These are phyloP conservation scores for Nicator chloris DNA, from an alignment of 2,113 vertebrate genomes.

Conservation along the genomic window DNA sequence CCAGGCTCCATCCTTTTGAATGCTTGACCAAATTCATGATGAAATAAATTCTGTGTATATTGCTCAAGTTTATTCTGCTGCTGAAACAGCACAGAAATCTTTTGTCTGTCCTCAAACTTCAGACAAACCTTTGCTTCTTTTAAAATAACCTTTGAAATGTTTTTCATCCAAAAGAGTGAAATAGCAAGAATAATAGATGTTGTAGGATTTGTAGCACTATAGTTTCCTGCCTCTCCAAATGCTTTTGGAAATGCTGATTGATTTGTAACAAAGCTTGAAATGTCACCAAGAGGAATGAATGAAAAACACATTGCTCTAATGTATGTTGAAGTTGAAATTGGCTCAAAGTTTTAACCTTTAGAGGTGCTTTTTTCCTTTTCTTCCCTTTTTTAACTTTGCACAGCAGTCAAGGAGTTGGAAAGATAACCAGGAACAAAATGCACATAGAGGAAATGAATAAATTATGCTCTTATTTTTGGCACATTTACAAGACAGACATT, in stretches of 20 bases:
- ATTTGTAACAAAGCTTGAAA: slow-evolving; percentile 55
- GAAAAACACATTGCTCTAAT: not conserved
- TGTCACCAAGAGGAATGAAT: slow-evolving; percentile 36
- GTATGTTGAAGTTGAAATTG: not conserved
- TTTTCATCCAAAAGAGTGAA: not conserved
- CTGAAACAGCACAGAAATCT: not conserved
- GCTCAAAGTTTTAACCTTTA: slow-evolving; percentile 51
- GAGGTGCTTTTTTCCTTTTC: not conserved
- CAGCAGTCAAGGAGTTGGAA: not conserved
- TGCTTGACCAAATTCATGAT: not conserved
- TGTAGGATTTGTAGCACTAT: not conserved
- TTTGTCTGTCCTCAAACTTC: not conserved
- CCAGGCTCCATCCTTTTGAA: not conserved
- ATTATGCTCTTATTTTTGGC: slow-evolving; percentile 21
- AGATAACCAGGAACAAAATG: not conserved
- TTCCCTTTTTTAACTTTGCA: not conserved
- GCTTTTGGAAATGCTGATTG: slow-evolving; percentile 52
- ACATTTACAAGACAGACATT: not conserved
- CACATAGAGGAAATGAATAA: not conserved
- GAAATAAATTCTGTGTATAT: not conserved
- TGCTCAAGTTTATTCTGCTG: not conserved
- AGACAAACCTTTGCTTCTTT: slow-evolving; percentile 3
- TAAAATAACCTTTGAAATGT: slow-evolving; percentile 13
- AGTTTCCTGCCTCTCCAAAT: slow-evolving; percentile 7
- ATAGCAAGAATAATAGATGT: not conserved